Percentiles rank a stretch among this genome's conserved stretches.
Conservation (phyloP, 2,888 invertebrate genomes). For the Petrolisthes cinctipes region DNA sequence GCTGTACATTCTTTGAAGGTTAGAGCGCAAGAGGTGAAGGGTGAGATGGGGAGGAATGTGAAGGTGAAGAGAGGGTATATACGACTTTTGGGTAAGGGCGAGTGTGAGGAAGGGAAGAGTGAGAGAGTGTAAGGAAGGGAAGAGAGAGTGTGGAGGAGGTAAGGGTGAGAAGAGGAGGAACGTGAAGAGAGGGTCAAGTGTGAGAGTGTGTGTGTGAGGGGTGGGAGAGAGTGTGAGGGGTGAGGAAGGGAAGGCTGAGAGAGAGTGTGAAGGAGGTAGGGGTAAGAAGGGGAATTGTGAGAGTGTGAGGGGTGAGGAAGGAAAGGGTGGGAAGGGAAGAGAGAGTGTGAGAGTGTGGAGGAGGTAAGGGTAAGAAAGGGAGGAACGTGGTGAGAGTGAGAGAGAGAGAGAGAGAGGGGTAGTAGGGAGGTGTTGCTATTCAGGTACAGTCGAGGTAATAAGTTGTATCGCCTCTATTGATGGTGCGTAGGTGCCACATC, state of each 20-base stretch:
- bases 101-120: background rate
- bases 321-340: background rate
- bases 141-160: no score
- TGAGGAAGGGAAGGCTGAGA: background rate
- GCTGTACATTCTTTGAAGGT: no score
- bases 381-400: background rate
- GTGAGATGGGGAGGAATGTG: background rate
- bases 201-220: background rate
- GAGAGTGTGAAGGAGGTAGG: background rate
- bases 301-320: background rate
- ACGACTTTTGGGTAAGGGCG: background rate
- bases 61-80: no score
- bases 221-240: background rate
- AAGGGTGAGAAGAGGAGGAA: no score
- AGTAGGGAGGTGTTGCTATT: no score
- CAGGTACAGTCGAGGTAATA: no score
- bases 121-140: background rate
- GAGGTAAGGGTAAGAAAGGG: background rate
- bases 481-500: no score
- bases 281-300: background rate
- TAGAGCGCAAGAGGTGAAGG: no score
- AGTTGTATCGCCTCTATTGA: no score
- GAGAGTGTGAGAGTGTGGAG: background rate
- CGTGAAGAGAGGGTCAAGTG: background rate
- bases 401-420: slow-evolving; percentile 13